These are phyloP conservation scores for Leptinotarsa peninsularis DNA, from an alignment of 2,888 invertebrate species.

Conservation along the genomic window DNA sequence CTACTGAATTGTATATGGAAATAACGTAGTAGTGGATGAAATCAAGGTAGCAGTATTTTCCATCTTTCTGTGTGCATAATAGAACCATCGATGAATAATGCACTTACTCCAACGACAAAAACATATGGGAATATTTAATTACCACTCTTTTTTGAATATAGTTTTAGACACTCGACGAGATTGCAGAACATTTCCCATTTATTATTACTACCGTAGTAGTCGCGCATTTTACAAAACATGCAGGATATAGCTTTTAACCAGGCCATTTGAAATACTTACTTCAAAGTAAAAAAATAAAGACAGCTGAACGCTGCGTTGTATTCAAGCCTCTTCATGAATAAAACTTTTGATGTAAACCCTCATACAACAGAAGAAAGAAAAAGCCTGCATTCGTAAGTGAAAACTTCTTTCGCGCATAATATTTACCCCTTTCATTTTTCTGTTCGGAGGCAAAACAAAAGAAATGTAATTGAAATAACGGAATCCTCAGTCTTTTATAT, in stretches of 20 bases:
- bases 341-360: slow-evolving; percentile 35
- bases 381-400: slow-evolving; percentile 28
- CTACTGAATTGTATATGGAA: slow-evolving; percentile 40
- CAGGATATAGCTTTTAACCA: slow-evolving; percentile 12
- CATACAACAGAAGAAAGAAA: slow-evolving; percentile 15
- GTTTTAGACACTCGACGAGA: too few relatives aligned
- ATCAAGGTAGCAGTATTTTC: not conserved
- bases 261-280: slow-evolving; percentile 12
- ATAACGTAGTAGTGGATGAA: slow-evolving; percentile 31
- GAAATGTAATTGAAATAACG: slow-evolving; percentile 41
- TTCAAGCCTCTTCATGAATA: slow-evolving; percentile 32
- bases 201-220: not conserved
- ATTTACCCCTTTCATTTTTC: slow-evolving; percentile 26
- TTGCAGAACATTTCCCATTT: not conserved
- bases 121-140: not conserved
- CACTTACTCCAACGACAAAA: not conserved
- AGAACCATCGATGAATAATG: not conserved
- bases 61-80: not conserved
- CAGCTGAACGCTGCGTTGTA: slow-evolving; percentile 21
- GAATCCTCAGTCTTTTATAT: slow-evolving; percentile 40
- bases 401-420: slow-evolving; percentile 16
- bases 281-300: slow-evolving; percentile 24
- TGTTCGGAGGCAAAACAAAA: slow-evolving; percentile 32
- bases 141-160: too few relatives aligned
- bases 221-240: not conserved